Evolutionary conservation across 2,888 invertebrate genomes (phyloP).

Genomic region (Agrotis ipsilon): DNA sequence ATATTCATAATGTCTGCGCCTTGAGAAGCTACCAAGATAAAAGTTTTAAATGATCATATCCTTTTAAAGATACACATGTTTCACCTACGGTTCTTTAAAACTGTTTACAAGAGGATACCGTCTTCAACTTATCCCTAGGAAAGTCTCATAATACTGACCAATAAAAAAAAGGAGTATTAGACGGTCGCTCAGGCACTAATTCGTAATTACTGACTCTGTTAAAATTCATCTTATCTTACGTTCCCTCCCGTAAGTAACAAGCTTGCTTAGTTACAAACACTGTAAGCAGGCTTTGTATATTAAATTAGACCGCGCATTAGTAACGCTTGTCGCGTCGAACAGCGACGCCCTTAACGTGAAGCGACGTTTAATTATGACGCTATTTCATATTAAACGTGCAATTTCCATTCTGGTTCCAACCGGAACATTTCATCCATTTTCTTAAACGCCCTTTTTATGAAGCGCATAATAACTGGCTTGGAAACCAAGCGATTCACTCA

Average conservation of each 20-base stretch:
- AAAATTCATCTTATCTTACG: not conserved
- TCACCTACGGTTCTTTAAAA: no score
- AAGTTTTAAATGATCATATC: not conserved
- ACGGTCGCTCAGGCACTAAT: no score
- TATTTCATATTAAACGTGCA: conserved; percentile 53
- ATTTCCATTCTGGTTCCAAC: conserved; percentile 46
- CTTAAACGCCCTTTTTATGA: conserved; percentile 18
- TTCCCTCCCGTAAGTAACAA: conserved; percentile 11
- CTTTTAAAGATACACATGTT: not conserved
- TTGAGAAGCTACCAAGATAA: not conserved
- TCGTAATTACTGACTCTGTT: not conserved
- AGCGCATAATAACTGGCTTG: conserved; percentile 14
- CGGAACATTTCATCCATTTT: conserved; percentile 37
- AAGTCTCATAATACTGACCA: no score
- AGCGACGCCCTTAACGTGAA: conserved; percentile 36
- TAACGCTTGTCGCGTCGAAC: conserved; percentile 34
- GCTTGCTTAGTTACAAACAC: conserved; percentile 12
- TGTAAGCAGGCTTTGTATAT: conserved; percentile 34
- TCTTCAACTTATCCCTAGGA: no score
- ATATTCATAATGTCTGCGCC: not conserved
- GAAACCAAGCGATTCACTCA: not conserved
- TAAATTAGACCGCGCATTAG: conserved; percentile 34
- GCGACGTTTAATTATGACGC: conserved; percentile 52
- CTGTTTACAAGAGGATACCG: no score
- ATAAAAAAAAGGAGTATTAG: no score